Evolutionary conservation across 2,113 vertebrate species (phyloP).

Genomic region (Peromyscus leucopus): DNA sequence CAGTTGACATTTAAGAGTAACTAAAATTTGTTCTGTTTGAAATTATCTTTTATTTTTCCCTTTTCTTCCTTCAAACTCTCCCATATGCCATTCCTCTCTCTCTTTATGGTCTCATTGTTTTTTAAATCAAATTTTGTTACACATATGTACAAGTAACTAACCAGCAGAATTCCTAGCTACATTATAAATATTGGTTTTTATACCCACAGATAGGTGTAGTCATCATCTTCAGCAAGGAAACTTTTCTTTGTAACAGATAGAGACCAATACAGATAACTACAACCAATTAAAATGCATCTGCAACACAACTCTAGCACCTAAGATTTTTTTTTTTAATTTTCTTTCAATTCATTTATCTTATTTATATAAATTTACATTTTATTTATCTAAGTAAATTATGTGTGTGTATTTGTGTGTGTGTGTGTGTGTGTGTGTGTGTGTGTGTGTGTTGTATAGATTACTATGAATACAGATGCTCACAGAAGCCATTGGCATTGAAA

Average conservation of each 20-base stretch:
- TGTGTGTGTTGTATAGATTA: too few species aligned
- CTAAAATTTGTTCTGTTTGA: not conserved
- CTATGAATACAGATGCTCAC: too few species aligned
- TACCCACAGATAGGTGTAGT: not conserved
- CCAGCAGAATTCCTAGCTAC: rapidly evolving
- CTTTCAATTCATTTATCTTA: not conserved
- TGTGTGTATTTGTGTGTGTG: too few species aligned
- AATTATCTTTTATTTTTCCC: not conserved
- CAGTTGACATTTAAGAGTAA: not conserved
- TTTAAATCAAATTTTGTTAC: not conserved
- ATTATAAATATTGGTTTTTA: not conserved
- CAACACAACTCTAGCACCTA: too few species aligned
- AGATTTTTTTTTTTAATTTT: too few species aligned
- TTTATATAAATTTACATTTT: not conserved
- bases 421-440: not conserved
- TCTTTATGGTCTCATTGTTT: not conserved
- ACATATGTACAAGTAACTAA: not conserved
- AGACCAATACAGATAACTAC: not conserved
- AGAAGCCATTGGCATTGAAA: too few species aligned
- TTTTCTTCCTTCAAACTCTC: not conserved
- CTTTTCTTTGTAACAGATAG: not conserved
- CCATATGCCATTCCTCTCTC: not conserved
- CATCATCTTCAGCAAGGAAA: not conserved
- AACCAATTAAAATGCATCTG: not conserved
- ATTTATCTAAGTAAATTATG: not conserved